Base-by-base conservation (phyloP, 1,140 invertebrate species). In the Drosophila sturtevanti region DNA sequence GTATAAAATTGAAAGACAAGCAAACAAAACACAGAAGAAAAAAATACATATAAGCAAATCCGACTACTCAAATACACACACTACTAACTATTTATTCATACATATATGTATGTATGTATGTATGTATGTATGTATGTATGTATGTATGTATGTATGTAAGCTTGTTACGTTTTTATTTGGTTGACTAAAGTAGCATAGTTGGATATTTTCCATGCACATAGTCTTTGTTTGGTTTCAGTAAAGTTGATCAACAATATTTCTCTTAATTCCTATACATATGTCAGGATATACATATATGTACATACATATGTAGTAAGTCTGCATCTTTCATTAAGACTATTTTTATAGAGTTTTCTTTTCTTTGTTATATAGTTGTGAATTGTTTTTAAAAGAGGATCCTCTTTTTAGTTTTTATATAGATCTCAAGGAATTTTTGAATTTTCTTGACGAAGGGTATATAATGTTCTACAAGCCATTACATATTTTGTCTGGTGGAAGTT, bases 161-260 rank as follows among this genome's bases (percentile, higher is more conserved):
- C 21, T 48, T 48, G 41, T 48, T 44, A 16, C 41, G 14, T 10
- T 44, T 16, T 44, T 21, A 48, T 48, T 48, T 34, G 31, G 54
- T 56, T 35, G 27, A 56, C 54, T 16, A 34, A 56, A 56, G 54
- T 35, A n/a, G 52, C n/a, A 34, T 55, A 55, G 52, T 34, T 34
- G n/a, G 24, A n/a, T 14, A 24, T 34, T 55, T 24, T 34, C n/a
- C 52, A 55, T 31, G 27, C 27, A 31, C 22, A 27, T 14, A 27
- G 52, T 34, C 31, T 55, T 55, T 16, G 14, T 18, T 48, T 12
- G 4, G n/a, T n/a, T n/a, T n/a, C n/a, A n/a, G n/a, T n/a, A n/a
- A n/a, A n/a, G n/a, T n/a, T n/a, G n/a, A n/a, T n/a, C n/a, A n/a
- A n/a, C n/a, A n/a, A n/a, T n/a, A n/a, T n/a, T n/a, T n/a, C n/a